A percentile compares a stretch with the other conserved stretches of the same genome.
These are phyloP conservation scores for Tapera naevia DNA, from an alignment of 2,797 vertebrate species.

Conservation along the genomic window DNA sequence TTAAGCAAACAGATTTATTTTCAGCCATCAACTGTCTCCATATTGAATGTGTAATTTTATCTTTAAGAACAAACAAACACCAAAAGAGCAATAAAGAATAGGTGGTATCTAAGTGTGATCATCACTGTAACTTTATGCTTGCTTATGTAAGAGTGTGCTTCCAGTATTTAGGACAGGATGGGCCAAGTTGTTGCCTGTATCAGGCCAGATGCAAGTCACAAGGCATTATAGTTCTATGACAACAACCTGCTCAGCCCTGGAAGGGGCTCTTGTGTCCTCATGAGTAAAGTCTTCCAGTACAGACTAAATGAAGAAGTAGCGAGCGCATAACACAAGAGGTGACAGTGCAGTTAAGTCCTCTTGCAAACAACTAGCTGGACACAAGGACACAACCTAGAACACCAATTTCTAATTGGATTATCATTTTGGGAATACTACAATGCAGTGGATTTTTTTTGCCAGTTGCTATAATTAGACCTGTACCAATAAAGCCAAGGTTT, in stretches of 20 bases:
- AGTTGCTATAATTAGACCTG: not conserved
- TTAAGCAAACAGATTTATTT: constrained; percentile 44
- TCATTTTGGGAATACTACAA: not conserved
- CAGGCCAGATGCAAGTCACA: not conserved
- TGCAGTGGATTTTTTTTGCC: not conserved
- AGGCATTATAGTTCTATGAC: not conserved
- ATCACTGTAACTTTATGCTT: constrained; percentile 7
- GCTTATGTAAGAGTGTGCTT: not conserved
- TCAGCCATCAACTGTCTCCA: not conserved
- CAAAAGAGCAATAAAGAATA: constrained; percentile 17
- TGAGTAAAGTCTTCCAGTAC: not conserved
- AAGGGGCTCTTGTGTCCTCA: too few species aligned
- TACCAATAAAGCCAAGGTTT: not conserved
- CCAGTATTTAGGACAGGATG: not conserved
- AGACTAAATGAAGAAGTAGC: not conserved
- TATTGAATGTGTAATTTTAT: not conserved
- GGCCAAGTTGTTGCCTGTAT: not conserved
- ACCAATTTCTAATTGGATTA: not conserved
- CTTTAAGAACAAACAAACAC: constrained; percentile 2
- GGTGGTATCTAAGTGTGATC: not conserved
- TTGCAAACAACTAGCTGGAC: not conserved
- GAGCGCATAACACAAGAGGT: not conserved
- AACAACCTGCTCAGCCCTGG: not conserved
- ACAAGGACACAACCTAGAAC: not conserved
- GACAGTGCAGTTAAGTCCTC: not conserved